phyloP scores from a whole-genome alignment of 2,797 vertebrate species.

The Microcaecilia unicolor region DNA sequence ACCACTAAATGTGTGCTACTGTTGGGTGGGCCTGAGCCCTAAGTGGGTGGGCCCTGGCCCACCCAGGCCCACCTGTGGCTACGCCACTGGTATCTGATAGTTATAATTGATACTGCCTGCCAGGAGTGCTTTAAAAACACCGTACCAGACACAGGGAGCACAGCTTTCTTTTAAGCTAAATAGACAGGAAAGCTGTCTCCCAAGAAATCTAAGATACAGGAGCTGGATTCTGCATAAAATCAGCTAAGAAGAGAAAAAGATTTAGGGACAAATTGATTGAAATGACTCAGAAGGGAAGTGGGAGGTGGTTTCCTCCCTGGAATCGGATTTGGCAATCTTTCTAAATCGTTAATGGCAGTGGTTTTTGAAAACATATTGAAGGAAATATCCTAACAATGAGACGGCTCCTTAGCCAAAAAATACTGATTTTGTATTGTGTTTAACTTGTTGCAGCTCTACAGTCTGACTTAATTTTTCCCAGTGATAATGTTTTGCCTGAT shows the following conservation, averaged over 20 bases:
- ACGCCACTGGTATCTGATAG: no score
- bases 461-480: conserved; percentile 48
- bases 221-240: conserved; percentile 7
- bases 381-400: conserved; percentile 69
- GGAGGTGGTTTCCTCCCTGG: conserved; percentile 78
- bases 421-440: conserved; percentile 55
- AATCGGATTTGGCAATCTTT: conserved; percentile 65
- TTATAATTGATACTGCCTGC: no score
- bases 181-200: no score
- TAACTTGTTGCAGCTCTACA: conserved; percentile 36
- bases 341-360: conserved; percentile 48
- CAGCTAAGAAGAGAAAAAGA: conserved; percentile 1
- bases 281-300: conserved; percentile 66
- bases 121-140: no score
- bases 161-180: no score
- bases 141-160: no score
- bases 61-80: no score
- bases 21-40: no score
- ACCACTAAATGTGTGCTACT: no score
- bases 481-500: conserved; percentile 26
- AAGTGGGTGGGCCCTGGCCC: no score
- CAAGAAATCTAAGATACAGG: no score
- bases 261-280: conserved; percentile 34
- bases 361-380: conserved; percentile 63
- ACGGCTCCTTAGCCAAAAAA: conserved; percentile 50